Percentiles rank a stretch among this genome's conserved stretches.
Conservation (phyloP, 2,888 invertebrate species). For the Eretmocerus hayati region DNA sequence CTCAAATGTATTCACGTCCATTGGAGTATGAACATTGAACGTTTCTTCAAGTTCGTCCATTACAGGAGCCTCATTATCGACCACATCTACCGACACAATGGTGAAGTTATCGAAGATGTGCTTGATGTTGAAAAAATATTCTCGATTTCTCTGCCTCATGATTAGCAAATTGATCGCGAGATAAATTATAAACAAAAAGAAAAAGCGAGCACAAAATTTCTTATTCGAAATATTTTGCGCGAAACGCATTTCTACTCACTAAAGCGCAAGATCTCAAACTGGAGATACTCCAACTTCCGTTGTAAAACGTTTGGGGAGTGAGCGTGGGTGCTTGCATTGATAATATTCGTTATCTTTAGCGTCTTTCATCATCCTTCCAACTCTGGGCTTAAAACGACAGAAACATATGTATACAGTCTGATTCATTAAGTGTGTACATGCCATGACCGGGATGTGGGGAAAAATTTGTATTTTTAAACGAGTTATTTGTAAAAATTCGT, state of each 20-base stretch:
- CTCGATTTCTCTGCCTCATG: slow-evolving; percentile 8
- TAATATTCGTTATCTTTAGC: slow-evolving; percentile 18
- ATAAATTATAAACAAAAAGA: slow-evolving; percentile 12
- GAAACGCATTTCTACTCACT: not conserved
- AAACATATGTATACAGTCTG: no score
- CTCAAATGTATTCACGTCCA: not conserved
- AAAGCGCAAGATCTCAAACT: slow-evolving; percentile 6
- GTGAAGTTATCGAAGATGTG: not conserved
- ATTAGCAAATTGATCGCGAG: slow-evolving; percentile 14
- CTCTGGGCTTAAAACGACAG: no score
- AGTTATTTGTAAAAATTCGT: no score
- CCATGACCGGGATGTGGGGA: no score
- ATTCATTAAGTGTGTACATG: no score
- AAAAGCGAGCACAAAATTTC: slow-evolving; percentile 7
- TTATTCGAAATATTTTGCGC: slow-evolving; percentile 9
- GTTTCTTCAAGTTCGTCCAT: not conserved
- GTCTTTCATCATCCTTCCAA: no score
- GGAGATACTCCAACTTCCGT: slow-evolving; percentile 17
- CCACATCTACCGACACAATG: no score
- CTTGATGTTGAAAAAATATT: slow-evolving; percentile 4
- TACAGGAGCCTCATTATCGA: no score
- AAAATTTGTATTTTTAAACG: no score
- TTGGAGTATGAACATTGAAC: not conserved
- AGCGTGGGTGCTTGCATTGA: slow-evolving; percentile 15
- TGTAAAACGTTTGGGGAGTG: slow-evolving; percentile 7